Base-by-base conservation (phyloP, 2,113 vertebrate genomes). In the Rhabdomys dilectus region DNA sequence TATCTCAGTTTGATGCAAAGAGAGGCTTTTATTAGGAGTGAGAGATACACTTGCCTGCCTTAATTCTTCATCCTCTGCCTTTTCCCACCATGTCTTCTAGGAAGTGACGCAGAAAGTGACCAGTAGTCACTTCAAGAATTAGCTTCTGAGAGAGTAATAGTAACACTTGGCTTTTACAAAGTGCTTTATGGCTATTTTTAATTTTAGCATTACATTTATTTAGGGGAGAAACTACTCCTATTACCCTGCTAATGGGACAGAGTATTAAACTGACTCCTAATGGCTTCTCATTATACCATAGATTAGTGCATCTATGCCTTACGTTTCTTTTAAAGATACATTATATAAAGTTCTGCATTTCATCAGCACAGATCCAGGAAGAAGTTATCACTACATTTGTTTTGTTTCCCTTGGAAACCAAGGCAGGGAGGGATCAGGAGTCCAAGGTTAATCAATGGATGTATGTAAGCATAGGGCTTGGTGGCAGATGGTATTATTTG, bases 361-460 rank as follows among this genome's bases (percentile, higher is more conserved):
- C 12, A 84, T 73, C 68, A 68, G 34, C 22, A 70, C 62, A 93
- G 72, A 73, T 42, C 34, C 56, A 72, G 70, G 21, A 78, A 42
- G n/a, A 89, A 53, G 42, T 53, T 58, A 48, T 88, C 64, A 53
- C 17, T 51, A 86, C 3, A 19, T 6, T 53, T 34, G 34, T 92
- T 82, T 93, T 42, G 21, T 64, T 92, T 90, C 39, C 87, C 80
- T 86, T 75, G 73, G 78, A 95, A 87, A 87, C 17, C 9, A 72
- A 94, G 72, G 72, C 26, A 90, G n/a, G 51, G 24, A 62, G 39
- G 53, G 34, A n/a, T 75, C 66, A 87, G n/a, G 45, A 75, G 48
- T 60, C 53, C 26, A 62, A 81, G 29, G 24, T 91, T 31, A 36
- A 8, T 45, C 0, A 3, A 72, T 9, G 12, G 45, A 36, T 81